Evolutionary conservation across 2,888 invertebrate species (phyloP), one percentile per base, ranked within the genome.

Genomic region (Embidobia sp.): DNA sequence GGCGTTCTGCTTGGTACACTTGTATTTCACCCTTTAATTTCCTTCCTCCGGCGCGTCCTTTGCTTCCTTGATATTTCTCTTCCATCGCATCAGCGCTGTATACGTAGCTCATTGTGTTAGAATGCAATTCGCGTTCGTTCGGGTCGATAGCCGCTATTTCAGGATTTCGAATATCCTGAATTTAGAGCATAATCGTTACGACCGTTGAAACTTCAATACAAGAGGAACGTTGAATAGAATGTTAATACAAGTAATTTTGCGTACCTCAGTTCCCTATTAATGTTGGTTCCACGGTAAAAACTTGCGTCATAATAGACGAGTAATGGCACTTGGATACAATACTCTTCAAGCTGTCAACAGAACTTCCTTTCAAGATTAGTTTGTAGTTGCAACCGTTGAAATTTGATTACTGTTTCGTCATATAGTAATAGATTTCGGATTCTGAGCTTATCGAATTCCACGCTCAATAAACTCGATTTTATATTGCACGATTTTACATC

Each of bases 181-280:
- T 77, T 72, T 67, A 66, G 69, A 77, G 59, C 72, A 70, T 77
- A 70, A 77, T 77, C 72, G 67, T 72, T 61, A 77, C 72, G 72
- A 77, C 64, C 48, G 61, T 59, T 66, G 74, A 66, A 77, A 74
- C 51, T 64, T 72, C 49, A 57, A 61, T 70, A 66, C 69, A 73
- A 64, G 69, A 64, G 66, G 31, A 49, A 66, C 67, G 69, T 63
- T 72, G 61, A 67, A 72, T 69, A 72, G 72, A 77, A 70, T 84
- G 80, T 85, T 84, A 84, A 84, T 84, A 83, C 83, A 75, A 75
- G 74, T 67, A 75, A 75, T 76, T 76, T 76, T 42, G 48, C 48
- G 51, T 76, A 48, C 51, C 64, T 76, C 51, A 44, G 55, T 42
- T 22, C 69, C 51, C 51, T 53, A 70, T 76, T 70, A 76, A 63